Base-by-base conservation (phyloP, 2,797 vertebrate genomes). In the Menidia menidia region DNA sequence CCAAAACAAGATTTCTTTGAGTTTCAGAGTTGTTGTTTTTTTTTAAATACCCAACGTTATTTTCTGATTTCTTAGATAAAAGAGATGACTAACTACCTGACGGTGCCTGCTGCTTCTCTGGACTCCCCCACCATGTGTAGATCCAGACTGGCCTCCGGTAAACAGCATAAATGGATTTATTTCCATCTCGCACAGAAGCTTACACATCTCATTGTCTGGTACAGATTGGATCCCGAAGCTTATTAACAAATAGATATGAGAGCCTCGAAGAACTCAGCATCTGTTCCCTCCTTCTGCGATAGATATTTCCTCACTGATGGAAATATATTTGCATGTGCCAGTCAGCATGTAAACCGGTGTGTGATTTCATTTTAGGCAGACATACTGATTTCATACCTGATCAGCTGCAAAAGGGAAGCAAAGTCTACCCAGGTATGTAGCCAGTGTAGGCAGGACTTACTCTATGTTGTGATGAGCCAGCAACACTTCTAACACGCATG, bases 61-160 rank as follows among this genome's bases (percentile, higher is more conserved):
- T n/a, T 42, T 14, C 18, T 52, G 16, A 13, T 56, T 58, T 58
- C 57, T 63, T 50, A 87, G 63, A 64, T 96, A 74, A 62, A 92
- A 57, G 83, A 96, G 93, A 96, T 96, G 84, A 96, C 92, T 77
- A 97, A 96, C 87, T 97, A 98, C 93, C 91, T 99, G 92, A 97
- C 96, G 0, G 97, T 99, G 70, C 98, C 97, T 0, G 91, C 95
- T 0, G 93, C 94, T 65, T 88, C 94, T 42, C 86, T 96, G 0
- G 97, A 97, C 67, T 98, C 97, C 0, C 97, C 98, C 0, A 97
- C 96, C 70, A 93, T 98, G 85, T 87, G 93, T 4, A 93, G 97
- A 87, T 94, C 96, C 64, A 94, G 97, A 77, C 95, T 98, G 15
- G 89, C 95, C 78, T 98, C 98, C 93, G 98, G 98, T 98, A 90